Percentiles rank a stretch among this genome's conserved stretches.
phyloP scores from a whole-genome alignment of 2,888 invertebrate species.

The Rhorus exstirpatorius region DNA sequence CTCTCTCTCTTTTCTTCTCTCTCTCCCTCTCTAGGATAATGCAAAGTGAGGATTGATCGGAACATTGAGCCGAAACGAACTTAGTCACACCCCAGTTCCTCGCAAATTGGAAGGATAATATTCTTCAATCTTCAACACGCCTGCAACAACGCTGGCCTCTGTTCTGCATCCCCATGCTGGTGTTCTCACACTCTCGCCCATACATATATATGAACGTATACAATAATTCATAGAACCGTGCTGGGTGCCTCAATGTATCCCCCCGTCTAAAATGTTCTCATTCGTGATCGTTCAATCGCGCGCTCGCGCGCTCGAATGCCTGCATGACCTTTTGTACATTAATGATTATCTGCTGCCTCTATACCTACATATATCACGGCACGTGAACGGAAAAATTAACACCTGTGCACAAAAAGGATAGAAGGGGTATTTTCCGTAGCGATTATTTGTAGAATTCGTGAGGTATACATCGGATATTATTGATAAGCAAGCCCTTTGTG shows the following conservation, averaged over 20 bases:
- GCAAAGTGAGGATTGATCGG: conserved; percentile 50
- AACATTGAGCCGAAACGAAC: conserved; percentile 46
- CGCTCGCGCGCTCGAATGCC: conserved; percentile 21
- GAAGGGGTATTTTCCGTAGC: background rate
- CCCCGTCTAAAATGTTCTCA: conserved; percentile 35
- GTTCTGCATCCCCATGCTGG: background rate
- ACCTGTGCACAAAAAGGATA: background rate
- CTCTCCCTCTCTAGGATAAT: conserved; percentile 6
- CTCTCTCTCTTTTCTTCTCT: background rate
- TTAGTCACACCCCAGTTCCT: conserved; percentile 36
- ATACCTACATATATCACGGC: too few species aligned
- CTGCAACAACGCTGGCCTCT: conserved; percentile 7
- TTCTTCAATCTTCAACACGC: conserved; percentile 58
- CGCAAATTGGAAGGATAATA: conserved; percentile 70
- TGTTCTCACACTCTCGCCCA: conserved; percentile 24
- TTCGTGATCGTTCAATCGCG: conserved; percentile 44
- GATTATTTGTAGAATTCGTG: background rate
- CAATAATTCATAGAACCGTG: background rate
- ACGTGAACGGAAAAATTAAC: background rate
- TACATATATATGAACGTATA: background rate
- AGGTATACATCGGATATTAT: too few species aligned
- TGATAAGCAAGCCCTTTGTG: background rate
- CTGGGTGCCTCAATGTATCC: conserved; percentile 17
- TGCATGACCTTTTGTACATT: conserved; percentile 12
- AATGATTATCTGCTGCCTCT: conserved; percentile 40